Base-by-base conservation (phyloP, 35 echinoderm and acorn worm species). In the Ophiothrix spiculata region DNA sequence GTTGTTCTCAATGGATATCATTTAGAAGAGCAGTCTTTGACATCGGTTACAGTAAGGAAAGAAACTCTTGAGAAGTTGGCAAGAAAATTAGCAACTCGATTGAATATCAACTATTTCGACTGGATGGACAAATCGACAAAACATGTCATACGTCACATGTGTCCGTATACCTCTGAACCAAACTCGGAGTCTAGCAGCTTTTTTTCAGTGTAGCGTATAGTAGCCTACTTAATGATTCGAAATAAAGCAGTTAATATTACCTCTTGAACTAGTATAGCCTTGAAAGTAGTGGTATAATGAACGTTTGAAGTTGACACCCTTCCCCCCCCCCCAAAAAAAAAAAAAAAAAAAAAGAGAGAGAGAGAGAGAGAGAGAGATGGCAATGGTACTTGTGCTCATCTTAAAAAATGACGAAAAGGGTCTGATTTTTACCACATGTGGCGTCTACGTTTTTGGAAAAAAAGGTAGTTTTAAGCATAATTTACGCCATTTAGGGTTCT, bases 71-170 rank as follows among this genome's bases (percentile, higher is more conserved):
- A 98, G 63, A 93, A 91, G 60, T 42, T 98, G 29, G 95, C 88
- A 32, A 69, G 92, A 33, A 76, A 79, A 31, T 82, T 98, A 82
- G 95, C 95, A 34, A 79, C 85, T 23, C 87, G 95, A 77, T 56
- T 98, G 21, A 90, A 90, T 37, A 33, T 98, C 17, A 98, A 98
- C 79, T 98, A 94, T 29, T 98, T 98, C 74, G 95, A 98, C 77
- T 98, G 88, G 81, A 82, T 80, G 17, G 95, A 98, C 78, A 85
- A 73, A 42, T 98, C 95, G 23, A 91, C 92, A 17, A 82, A 82
- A 45, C 80, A 82, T 33, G 80, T 82, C 23, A 45, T 82, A 33
- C 80, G 80, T 25, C 80, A 82, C 19, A 25, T 38, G 11, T 82
- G 80, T 41, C 80, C 80, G 25, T 82, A 82, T 33, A 41, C 80